Conservation (phyloP, 2,888 invertebrate species). For the Hypomecis atomaria region DNA sequence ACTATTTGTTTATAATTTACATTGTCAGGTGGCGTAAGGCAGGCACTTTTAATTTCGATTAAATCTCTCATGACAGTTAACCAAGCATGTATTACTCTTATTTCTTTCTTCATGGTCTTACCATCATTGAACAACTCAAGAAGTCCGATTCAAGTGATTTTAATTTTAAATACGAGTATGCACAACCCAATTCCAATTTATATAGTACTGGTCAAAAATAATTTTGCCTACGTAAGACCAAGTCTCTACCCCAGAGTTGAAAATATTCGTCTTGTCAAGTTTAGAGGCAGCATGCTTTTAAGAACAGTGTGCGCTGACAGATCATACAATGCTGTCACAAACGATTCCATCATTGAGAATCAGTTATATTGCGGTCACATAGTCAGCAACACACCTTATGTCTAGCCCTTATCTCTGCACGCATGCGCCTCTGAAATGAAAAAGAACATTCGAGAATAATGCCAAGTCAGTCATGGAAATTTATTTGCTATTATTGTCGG, state of each 20-base stretch:
- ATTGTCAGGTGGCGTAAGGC: conserved; percentile 83
- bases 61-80: conserved; percentile 83
- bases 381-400: conserved; percentile 81
- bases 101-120: conserved; percentile 49
- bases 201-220: neutral
- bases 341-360: conserved; percentile 56
- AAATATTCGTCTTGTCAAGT: conserved; percentile 28
- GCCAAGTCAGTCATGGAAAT: conserved; percentile 84
- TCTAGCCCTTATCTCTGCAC: conserved; percentile 81
- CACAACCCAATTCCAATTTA: conserved; percentile 10
- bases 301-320: conserved; percentile 82
- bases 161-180: too few relatives aligned
- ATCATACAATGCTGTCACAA: conserved; percentile 57
- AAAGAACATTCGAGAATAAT: conserved; percentile 81
- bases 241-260: conserved; percentile 16
- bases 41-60: conserved; percentile 65
- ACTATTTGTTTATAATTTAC: conserved; percentile 44
- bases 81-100: conserved; percentile 79
- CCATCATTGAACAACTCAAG: conserved; percentile 21
- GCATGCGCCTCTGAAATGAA: conserved; percentile 85
- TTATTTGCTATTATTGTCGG: conserved; percentile 65
- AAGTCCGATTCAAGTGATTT: neutral
- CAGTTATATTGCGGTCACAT: conserved; percentile 48
- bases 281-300: conserved; percentile 82
- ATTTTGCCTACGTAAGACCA: conserved; percentile 17